Evolutionary conservation across 2,113 vertebrate species (phyloP), one percentile per base, ranked within the genome.

Genomic region (Ranitomeya variabilis): DNA sequence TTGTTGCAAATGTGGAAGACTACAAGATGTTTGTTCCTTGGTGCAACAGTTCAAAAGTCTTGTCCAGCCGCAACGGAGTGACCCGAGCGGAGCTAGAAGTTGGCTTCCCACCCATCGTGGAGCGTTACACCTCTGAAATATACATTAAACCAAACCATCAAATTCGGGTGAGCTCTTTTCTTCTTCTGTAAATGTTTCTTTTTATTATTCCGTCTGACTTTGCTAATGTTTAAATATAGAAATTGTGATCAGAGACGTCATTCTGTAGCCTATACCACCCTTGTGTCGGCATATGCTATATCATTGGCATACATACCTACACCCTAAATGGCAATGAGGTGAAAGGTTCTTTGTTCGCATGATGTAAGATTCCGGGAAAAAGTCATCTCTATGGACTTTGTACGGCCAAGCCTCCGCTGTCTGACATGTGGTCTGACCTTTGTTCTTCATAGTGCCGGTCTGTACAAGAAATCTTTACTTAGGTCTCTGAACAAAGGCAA

Each of bases 1-100:
- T 96, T 62, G 95, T 97, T 81, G 93, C 94, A 4, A 86, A 84
- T 4, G 93, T 96, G 55, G 93, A 94, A 19, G 91, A 93, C 83
- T 96, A 96, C 92, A 91, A 91, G 80, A 86, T 93, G 19, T 96
- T 96, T 80, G 95, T 96, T 23, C 96, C 96, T 9, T 96, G 96
- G 96, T 96, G 96, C 88, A 95, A 92, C 74, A 91, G 91, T 78
- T 96, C 95, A 52, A 93, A 87, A 14, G 83, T 94, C 31, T 66
- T 91, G 5, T 94, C 85, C 82, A 77, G 80, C 19, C 67, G 4
- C 11, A 92, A 92, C 1, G 84, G 91, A 0, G 51, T 89, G 12
- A 54, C 93, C 21, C 85, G 4, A 74, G 96, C 94, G 0, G 92
- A 93, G 74, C 92, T 97, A 0, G 94, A 95, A 90, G 95, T 96